These are phyloP conservation scores for Micromys minutus DNA, from an alignment of 2,113 vertebrate species.

Conservation along the genomic window DNA sequence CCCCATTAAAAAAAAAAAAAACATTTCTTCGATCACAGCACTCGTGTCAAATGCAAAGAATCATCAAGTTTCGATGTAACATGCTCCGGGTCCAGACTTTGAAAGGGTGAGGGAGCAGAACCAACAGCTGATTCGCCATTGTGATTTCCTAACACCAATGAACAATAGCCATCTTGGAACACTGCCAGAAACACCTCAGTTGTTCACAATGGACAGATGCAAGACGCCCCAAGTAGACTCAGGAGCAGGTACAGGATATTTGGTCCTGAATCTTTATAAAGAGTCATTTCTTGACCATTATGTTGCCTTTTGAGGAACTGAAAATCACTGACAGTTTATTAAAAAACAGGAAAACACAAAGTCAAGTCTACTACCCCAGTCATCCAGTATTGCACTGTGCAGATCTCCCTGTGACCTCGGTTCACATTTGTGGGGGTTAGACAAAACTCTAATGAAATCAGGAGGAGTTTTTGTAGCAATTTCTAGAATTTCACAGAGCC, in stretches of 20 bases:
- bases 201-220: no score
- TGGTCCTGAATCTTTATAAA: not conserved
- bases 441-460: not conserved
- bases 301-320: not conserved
- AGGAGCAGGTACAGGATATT: not conserved
- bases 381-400: not conserved
- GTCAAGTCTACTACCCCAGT: not conserved
- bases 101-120: not conserved
- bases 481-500: not conserved
- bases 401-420: not conserved
- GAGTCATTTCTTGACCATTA: not conserved
- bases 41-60: not conserved
- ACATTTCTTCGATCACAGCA: not conserved
- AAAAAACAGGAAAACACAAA: not conserved
- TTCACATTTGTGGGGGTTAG: not conserved
- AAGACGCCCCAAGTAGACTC: not conserved
- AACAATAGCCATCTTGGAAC: no score
- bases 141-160: not conserved
- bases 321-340: not conserved
- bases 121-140: rapidly evolving
- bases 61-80: not conserved
- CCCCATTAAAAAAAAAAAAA: not conserved
- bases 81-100: not conserved
- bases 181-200: not conserved
- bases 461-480: not conserved